Evolutionary conservation across 2,888 invertebrate genomes (phyloP).

Genomic region (Dicranocentrus wangi): DNA sequence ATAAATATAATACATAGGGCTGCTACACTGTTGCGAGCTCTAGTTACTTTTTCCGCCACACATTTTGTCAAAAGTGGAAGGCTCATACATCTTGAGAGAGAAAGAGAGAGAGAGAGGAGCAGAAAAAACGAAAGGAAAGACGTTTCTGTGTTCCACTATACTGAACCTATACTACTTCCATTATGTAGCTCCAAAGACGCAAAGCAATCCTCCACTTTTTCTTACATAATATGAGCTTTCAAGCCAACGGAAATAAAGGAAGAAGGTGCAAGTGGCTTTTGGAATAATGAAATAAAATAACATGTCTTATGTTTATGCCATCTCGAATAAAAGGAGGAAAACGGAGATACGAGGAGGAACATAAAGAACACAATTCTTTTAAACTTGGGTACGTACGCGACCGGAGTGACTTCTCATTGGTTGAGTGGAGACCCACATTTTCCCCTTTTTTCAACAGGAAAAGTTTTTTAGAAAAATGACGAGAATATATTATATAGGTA

Average conservation of each 20-base stretch:
- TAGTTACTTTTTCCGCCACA: background rate
- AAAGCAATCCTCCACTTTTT: background rate
- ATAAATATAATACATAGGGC: no score
- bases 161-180: background rate
- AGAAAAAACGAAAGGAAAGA: no score
- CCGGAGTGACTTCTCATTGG: background rate
- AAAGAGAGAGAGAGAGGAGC: background rate
- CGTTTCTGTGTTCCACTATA: no score
- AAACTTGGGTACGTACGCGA: no score
- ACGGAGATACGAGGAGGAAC: background rate
- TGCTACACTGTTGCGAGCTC: no score
- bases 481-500: constrained; percentile 19
- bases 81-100: background rate
- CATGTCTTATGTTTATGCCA: constrained; percentile 24
- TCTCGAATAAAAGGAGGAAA: constrained; percentile 10
- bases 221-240: background rate
- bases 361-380: constrained; percentile 2
- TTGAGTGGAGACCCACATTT: constrained; percentile 6
- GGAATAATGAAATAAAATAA: constrained; percentile 30
- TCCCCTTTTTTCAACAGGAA: constrained; percentile 23
- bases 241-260: constrained; percentile 16
- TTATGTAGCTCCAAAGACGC: no score
- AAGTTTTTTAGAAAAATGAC: constrained; percentile 22
- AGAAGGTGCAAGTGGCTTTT: constrained; percentile 18
- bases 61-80: constrained; percentile 8